phyloP scores from a whole-genome alignment of 1,140 invertebrate species.

The Meteorus sp. region DNA sequence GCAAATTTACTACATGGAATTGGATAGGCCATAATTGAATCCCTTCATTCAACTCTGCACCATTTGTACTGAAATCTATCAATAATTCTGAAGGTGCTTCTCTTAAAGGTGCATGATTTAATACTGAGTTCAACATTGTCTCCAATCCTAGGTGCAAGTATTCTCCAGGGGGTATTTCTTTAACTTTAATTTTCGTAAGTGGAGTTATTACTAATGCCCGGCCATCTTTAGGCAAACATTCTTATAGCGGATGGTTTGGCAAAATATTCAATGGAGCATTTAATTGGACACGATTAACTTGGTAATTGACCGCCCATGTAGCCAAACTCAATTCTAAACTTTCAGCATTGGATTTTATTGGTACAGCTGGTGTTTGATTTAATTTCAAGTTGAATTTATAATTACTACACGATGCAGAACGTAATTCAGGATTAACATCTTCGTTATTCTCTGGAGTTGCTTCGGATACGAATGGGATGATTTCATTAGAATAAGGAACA shows the following conservation, averaged over 20 bases:
- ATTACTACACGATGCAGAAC: too few relatives aligned
- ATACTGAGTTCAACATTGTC: neutral
- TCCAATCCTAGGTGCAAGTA: neutral
- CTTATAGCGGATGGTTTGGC: neutral
- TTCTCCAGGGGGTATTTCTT: neutral
- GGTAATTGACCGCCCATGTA: neutral
- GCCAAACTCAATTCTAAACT: neutral
- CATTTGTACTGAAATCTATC: slow-evolving; percentile 12
- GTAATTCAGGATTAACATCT: too few relatives aligned
- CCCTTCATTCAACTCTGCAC: neutral
- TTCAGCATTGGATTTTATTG: too few relatives aligned
- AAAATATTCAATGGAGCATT: neutral
- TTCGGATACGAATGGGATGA: too few relatives aligned
- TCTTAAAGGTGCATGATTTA: neutral
- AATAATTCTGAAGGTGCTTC: neutral
- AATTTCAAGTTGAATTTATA: too few relatives aligned
- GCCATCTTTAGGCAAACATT: neutral
- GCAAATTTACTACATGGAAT: neutral
- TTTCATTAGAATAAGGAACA: too few relatives aligned
- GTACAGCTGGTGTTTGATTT: too few relatives aligned
- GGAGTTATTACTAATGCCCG: neutral
- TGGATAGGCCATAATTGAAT: neutral
- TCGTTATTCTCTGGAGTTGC: too few relatives aligned
- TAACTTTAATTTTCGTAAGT: neutral
- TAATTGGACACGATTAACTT: neutral